phyloP scores from a whole-genome alignment of 2,888 invertebrate species.

The Ormyrus labotus region DNA sequence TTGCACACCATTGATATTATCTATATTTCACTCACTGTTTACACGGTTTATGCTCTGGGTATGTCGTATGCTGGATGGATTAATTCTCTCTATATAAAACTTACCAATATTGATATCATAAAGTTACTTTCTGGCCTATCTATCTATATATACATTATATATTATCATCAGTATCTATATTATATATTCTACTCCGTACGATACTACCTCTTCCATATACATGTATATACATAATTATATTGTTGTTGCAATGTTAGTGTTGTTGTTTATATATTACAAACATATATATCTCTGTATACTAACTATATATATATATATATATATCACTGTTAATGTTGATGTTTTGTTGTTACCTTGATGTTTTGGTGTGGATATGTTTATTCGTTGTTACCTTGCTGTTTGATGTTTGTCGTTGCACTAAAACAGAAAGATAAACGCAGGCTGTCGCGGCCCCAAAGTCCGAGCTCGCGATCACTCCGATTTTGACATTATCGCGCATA shows the following conservation, averaged over 20 bases:
- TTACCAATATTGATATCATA: slow-evolving; percentile 14
- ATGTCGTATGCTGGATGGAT: slow-evolving; percentile 75
- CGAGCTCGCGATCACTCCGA: slow-evolving; percentile 38
- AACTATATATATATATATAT: slow-evolving; percentile 33
- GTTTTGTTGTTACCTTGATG: slow-evolving; percentile 73
- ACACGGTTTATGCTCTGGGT: slow-evolving; percentile 75
- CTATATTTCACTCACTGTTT: slow-evolving; percentile 68
- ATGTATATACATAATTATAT: slow-evolving; percentile 61
- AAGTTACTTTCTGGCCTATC: slow-evolving; percentile 46
- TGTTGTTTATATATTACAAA: slow-evolving; percentile 69
- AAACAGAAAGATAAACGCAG: slow-evolving; percentile 46
- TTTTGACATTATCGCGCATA: background rate
- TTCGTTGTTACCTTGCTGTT: slow-evolving; percentile 75
- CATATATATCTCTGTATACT: slow-evolving; percentile 52
- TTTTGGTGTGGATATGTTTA: slow-evolving; percentile 74
- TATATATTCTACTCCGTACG: slow-evolving; percentile 59
- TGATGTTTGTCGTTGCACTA: slow-evolving; percentile 76
- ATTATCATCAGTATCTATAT: slow-evolving; percentile 22
- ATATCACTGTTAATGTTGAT: slow-evolving; percentile 73
- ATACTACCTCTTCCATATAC: slow-evolving; percentile 61
- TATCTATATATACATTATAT: slow-evolving; percentile 55
- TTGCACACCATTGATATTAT: slow-evolving; percentile 67
- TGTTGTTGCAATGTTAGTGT: slow-evolving; percentile 75
- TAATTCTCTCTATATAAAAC: slow-evolving; percentile 40
- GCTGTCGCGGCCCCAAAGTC: slow-evolving; percentile 50